These are phyloP conservation scores for Sclerurus mexicanus DNA, from an alignment of 2,113 vertebrate species.

Conservation along the genomic window DNA sequence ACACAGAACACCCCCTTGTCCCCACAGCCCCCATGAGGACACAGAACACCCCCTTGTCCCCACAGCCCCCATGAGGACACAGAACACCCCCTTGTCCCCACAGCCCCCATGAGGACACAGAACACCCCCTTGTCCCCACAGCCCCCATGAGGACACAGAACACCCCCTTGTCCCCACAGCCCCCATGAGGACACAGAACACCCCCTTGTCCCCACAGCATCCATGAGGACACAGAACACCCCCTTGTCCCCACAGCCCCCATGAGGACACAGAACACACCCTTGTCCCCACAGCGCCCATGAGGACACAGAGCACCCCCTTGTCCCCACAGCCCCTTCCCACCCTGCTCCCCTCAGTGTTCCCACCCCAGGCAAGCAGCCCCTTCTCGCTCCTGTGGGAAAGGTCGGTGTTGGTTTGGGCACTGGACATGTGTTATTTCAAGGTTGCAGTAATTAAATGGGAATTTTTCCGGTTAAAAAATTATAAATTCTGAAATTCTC, in stretches of 20 bases:
- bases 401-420: no score
- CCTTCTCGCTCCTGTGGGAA: no score
- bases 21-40: background rate
- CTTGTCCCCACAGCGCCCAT: no score
- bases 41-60: background rate
- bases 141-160: rapidly evolving
- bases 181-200: background rate
- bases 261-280: no score
- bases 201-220: background rate
- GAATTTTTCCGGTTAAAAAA: no score
- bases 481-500: no score
- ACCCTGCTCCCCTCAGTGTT: background rate
- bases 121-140: background rate
- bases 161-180: background rate
- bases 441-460: no score
- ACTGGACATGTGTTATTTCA: no score
- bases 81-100: background rate
- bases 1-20: background rate
- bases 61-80: rapidly evolving
- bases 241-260: no score
- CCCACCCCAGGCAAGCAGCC: no score
- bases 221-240: rapidly evolving
- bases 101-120: no score
- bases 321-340: background rate
- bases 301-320: rapidly evolving